Evolutionary conservation across 2,113 vertebrate genomes (phyloP), one percentile per base, ranked within the genome.

Genomic region (Heterotis niloticus): DNA sequence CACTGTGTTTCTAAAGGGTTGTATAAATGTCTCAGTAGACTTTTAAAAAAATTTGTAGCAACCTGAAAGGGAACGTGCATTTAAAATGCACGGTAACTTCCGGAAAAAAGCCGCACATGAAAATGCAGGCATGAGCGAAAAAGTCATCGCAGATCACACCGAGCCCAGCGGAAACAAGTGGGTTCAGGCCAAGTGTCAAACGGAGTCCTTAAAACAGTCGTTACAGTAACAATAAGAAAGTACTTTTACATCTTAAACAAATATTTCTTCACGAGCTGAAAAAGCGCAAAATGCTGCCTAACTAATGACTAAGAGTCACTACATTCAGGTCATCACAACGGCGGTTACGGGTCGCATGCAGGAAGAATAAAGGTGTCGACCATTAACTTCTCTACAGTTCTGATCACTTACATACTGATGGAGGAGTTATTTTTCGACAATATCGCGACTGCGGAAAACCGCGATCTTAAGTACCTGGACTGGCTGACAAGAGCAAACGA

Each of bases 51-150:
- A 44, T 44, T n/a, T n/a, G 34, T 44, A 44, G 57, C 7, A 13
- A 20, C 74, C 18, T 29, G 10, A 75, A 75, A 44, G 24, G 54
- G 24, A 28, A 5, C 18, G 24, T 75, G 74, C 74, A 29, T 64
- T 51, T 23, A 44, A 64, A 34, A 75, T 44, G 14, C 5, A 44
- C 62, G 4, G 0, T 29, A 17, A 64, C 57, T 44, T 13, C 34
- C 74, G 34, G 28, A 75, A 75, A 60, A 64, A 75, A 29, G 3
- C 29, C 34, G 56, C 10, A 59, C 62, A 64, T 75, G 13, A 75
- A 75, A 75, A 75, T 26, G 51, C 34, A 60, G n/a, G 26, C 23
- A 11, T 66, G 2, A 66, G 5, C 17, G 7, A 26, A 28, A 44
- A 16, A 75, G 74, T 62, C 74, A n/a, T n/a, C n/a, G 26, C 23